Evolutionary conservation across 2,888 invertebrate genomes (phyloP), one percentile per base, ranked within the genome.

Genomic region (Phania funesta): DNA sequence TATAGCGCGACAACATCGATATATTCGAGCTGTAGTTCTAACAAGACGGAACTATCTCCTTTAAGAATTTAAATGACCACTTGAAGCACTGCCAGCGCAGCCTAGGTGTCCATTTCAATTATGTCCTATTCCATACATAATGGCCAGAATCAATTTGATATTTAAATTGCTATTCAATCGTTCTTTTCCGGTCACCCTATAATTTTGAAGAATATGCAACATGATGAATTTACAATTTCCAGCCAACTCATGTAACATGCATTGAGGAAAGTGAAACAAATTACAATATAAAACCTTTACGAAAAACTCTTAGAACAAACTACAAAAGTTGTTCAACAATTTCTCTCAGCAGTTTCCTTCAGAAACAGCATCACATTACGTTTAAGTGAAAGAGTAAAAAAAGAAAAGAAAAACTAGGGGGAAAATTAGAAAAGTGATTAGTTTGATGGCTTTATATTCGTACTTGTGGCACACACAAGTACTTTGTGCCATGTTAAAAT

Each of bases 391-490:
- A 50, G 29, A 9, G 3, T 35, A 22, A 22, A 22, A 52, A 26
- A 38, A 11, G 1, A 60, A 44, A 46, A 56, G 38, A 26, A 52
- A 29, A 44, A 38, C 5, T n/a, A 26, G 26, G 29, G 44, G 9
- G 44, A 68, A 62, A 29, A 20, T n/a, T 20, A 32, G 38, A 60
- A 74, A 26, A 62, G 22, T 35, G 20, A 65, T 75, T 68, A 22
- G 48, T 76, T 62, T 76, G 68, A 76, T 62, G 60, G 44, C 76
- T 68, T 68, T 18, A 62, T 68, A 52, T 60, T 60, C 16, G 24
- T 65, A 35, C 16, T 50, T 16, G 22, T 24, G 16, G 16, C 8
- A 13, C 32, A 35, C 54, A 29, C 18, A 20, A 24, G 32, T 29
- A n/a, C 13, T 41, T 29, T 67, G 52, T 38, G 38, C 16, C n/a